phyloP scores from a whole-genome alignment of 2,797 vertebrate species.

The Helarctos malayanus region DNA sequence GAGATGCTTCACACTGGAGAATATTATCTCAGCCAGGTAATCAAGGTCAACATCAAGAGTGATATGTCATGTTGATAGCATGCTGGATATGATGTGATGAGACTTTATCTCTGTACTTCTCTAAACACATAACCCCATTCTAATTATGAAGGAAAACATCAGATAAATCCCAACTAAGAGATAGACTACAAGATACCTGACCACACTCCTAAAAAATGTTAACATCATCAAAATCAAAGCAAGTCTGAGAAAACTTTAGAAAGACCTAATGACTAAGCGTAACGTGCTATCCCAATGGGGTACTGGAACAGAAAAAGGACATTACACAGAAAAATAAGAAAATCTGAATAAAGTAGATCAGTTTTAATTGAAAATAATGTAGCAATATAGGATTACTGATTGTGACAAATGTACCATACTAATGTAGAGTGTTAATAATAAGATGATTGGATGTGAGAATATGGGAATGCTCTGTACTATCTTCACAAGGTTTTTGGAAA shows the following conservation, averaged over 20 bases:
- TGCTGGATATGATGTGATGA: too few relatives aligned
- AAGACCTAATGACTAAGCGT: not conserved
- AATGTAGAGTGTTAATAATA: not conserved
- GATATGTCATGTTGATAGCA: too few relatives aligned
- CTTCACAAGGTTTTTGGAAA: not conserved
- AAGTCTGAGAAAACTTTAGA: not conserved
- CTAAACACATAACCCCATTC: too few relatives aligned
- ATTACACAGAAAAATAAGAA: not conserved
- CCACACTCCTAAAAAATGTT: not conserved
- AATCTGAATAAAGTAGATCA: not conserved
- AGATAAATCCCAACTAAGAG: too few relatives aligned
- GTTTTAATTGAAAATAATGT: not conserved
- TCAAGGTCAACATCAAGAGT: too few relatives aligned
- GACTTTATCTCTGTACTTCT: too few relatives aligned
- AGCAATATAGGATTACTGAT: not conserved
- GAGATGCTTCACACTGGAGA: too few relatives aligned
- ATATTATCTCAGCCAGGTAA: too few relatives aligned
- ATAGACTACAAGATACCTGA: not conserved
- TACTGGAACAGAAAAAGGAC: not conserved
- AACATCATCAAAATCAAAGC: not conserved
- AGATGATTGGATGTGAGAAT: not conserved
- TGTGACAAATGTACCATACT: not conserved
- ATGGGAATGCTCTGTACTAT: not conserved
- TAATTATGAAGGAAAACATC: too few relatives aligned
- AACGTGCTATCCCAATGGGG: not conserved